Evolutionary conservation across 2,888 invertebrate genomes (phyloP).

Genomic region (Luperina nickerlii): DNA sequence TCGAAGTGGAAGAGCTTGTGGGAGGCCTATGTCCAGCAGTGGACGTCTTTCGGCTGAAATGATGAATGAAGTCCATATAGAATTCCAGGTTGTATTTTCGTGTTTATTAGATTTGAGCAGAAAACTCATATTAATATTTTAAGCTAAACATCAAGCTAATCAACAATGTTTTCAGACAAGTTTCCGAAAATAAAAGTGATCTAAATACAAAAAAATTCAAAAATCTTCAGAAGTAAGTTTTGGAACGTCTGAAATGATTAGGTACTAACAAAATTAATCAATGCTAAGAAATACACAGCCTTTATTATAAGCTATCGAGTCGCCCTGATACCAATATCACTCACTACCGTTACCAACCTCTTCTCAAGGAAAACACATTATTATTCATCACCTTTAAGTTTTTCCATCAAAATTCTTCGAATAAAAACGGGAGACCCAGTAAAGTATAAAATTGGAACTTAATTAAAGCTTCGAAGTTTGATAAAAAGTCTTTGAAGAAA

Average conservation of each 20-base stretch:
- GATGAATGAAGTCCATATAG: too few relatives aligned
- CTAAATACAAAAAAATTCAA: not conserved
- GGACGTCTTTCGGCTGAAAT: too few relatives aligned
- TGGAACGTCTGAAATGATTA: not conserved
- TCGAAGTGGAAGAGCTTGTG: too few relatives aligned
- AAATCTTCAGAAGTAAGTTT: not conserved
- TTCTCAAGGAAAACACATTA: slow-evolving; percentile 22
- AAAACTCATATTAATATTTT: not conserved
- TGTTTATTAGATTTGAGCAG: not conserved
- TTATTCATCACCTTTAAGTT: slow-evolving; percentile 36
- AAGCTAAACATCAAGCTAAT: not conserved
- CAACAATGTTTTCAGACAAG: not conserved
- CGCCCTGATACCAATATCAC: not conserved
- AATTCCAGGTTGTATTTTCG: not conserved
- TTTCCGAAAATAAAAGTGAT: not conserved
- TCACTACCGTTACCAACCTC: not conserved
- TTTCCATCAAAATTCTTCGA: slow-evolving; percentile 48
- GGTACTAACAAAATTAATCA: slow-evolving; percentile 11
- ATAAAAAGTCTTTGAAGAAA: slow-evolving; percentile 57
- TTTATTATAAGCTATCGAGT: not conserved
- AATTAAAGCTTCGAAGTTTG: slow-evolving; percentile 63
- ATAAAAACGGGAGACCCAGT: slow-evolving; percentile 30
- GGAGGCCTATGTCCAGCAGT: too few relatives aligned
- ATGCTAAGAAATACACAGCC: not conserved
- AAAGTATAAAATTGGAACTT: slow-evolving; percentile 61